Conservation (phyloP, 2,888 invertebrate genomes). For the Minunthozetes semirufus region DNA sequence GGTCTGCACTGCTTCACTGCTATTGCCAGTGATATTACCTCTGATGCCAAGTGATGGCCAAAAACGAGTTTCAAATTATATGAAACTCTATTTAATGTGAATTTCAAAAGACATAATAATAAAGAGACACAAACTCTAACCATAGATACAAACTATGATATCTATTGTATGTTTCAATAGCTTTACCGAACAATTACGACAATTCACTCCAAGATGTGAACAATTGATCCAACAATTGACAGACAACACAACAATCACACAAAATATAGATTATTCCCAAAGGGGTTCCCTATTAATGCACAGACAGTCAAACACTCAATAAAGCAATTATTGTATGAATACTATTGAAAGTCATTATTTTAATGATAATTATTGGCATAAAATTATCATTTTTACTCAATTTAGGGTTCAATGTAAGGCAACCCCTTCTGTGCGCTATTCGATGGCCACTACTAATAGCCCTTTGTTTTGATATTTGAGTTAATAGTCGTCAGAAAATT, state of each 20-base stretch:
- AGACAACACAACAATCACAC: too few species aligned
- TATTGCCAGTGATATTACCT: too few species aligned
- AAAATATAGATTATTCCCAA: neutral
- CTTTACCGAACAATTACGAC: neutral
- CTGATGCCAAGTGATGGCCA: conserved; percentile 4
- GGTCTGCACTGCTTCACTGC: neutral
- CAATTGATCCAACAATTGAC: neutral
- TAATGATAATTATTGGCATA: neutral
- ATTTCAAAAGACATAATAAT: neutral
- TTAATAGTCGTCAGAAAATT: neutral
- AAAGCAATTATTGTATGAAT: too few species aligned
- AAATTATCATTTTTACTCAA: neutral
- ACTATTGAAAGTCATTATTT: neutral
- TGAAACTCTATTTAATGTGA: conserved; percentile 1
- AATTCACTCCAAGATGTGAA: too few species aligned
- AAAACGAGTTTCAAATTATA: conserved; percentile 9
- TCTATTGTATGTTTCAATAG: conserved; percentile 2
- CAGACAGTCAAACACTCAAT: too few species aligned
- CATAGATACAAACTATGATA: neutral
- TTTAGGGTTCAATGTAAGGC: neutral
- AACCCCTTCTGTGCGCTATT: neutral
- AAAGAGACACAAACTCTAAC: neutral
- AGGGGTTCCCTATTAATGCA: neutral
- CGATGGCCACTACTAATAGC: neutral
- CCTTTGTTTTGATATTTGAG: neutral